Percentiles rank a stretch among this genome's conserved stretches.
phyloP scores from a whole-genome alignment of 2,797 vertebrate species.

The Eulemur mongoz region DNA sequence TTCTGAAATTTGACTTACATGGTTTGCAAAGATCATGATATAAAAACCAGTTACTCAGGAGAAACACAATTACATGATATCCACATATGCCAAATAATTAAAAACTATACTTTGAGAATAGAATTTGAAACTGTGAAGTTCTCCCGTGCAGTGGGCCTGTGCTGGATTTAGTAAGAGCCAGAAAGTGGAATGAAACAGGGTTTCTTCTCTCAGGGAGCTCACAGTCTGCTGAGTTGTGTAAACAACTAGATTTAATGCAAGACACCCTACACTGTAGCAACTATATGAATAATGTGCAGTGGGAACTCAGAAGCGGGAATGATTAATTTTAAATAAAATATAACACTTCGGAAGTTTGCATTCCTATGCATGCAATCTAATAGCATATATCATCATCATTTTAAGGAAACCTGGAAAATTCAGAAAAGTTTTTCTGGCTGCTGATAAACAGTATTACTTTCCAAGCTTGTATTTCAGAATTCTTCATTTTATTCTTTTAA shows the following conservation, averaged over 20 bases:
- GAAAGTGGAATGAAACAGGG: not conserved
- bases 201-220: not conserved
- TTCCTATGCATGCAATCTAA: not conserved
- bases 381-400: not conserved
- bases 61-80: not conserved
- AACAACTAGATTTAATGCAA: not conserved
- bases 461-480: not conserved
- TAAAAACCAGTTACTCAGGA: constrained; percentile 2
- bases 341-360: not conserved
- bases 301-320: not conserved
- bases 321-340: constrained; percentile 50
- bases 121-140: not conserved
- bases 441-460: not conserved
- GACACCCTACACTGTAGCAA: not conserved
- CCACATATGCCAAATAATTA: not conserved
- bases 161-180: not conserved
- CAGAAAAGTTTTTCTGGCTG: not conserved
- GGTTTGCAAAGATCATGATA: not conserved
- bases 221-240: not conserved
- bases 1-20: not conserved
- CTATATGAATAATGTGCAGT: not conserved
- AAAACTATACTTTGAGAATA: not conserved
- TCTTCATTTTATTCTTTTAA: not conserved
- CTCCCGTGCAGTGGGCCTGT: not conserved
- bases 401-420: constrained; percentile 3